These are phyloP conservation scores for Ectobius pallidus DNA, from an alignment of 2,888 invertebrate species.

Conservation along the genomic window DNA sequence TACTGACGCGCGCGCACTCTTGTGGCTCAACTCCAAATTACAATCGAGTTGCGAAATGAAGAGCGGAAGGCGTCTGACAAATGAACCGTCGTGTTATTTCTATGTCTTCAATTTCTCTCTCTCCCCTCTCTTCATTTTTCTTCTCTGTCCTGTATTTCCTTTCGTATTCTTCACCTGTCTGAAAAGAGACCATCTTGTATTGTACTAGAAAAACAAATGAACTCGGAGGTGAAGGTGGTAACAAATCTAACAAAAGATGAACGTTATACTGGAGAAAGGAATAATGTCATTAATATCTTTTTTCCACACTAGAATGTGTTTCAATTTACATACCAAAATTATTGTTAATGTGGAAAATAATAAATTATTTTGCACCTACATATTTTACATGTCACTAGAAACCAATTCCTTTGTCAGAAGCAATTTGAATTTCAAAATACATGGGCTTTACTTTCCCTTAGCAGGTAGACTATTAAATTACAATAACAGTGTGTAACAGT, in stretches of 20 bases:
- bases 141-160: slow-evolving; percentile 21
- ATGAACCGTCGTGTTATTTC: slow-evolving; percentile 31
- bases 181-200: slow-evolving; percentile 31
- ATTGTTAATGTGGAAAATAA: slow-evolving; percentile 10
- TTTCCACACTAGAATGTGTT: background rate
- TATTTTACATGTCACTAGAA: background rate
- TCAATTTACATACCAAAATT: slow-evolving; percentile 17
- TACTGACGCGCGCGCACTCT: slow-evolving; percentile 27
- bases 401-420: too few relatives aligned
- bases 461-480: too few relatives aligned
- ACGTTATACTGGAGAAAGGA: slow-evolving; percentile 13
- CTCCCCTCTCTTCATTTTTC: background rate
- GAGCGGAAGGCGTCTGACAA: slow-evolving; percentile 31
- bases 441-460: too few relatives aligned
- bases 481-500: too few relatives aligned
- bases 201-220: slow-evolving; percentile 27
- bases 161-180: slow-evolving; percentile 25
- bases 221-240: slow-evolving; percentile 27
- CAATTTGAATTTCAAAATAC: too few relatives aligned
- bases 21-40: slow-evolving; percentile 32
- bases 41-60: slow-evolving; percentile 32
- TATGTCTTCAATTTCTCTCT: slow-evolving; percentile 30
- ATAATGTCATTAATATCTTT: slow-evolving; percentile 26
- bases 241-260: slow-evolving; percentile 22
- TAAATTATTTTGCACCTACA: background rate